phyloP scores from a whole-genome alignment of 1,140 invertebrate species.

The Berghia stephanieae region DNA sequence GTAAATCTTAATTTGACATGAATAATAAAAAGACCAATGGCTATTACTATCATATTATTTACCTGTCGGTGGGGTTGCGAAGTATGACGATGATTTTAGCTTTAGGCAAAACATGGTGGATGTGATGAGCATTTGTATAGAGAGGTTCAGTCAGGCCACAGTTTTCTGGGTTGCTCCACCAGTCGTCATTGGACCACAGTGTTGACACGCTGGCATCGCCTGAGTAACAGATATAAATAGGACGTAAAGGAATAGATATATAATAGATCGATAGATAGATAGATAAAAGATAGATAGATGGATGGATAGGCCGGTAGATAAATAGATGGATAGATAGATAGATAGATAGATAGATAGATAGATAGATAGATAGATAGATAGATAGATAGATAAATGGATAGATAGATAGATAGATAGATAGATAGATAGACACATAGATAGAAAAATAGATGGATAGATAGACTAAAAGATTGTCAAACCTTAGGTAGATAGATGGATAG shows the following conservation, averaged over 20 bases:
- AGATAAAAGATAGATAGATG: neutral
- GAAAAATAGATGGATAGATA: neutral
- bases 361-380: neutral
- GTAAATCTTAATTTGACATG: too few species aligned
- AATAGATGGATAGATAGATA: neutral
- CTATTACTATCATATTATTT: too few species aligned
- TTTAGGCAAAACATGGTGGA: conserved; percentile 50
- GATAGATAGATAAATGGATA: neutral
- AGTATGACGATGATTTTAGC: conserved; percentile 56
- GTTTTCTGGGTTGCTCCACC: conserved; percentile 55
- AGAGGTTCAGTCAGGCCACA: conserved; percentile 42
- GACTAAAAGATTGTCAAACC: too few species aligned
- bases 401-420: neutral
- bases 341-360: neutral
- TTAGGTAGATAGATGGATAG: too few species aligned
- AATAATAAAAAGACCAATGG: too few species aligned
- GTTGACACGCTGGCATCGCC: conserved; percentile 59
- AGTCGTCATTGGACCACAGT: conserved; percentile 59
- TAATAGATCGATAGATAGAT: too few species aligned
- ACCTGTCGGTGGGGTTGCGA: conserved; percentile 58
- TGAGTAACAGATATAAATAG: conserved; percentile 34
- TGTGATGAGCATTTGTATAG: conserved; percentile 52
- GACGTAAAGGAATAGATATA: neutral
- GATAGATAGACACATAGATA: neutral
- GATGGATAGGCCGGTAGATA: neutral